A percentile compares a stretch with the other conserved stretches of the same genome.
phyloP scores from a whole-genome alignment of 2,113 vertebrate species.

The Engraulis encrasicolus region DNA sequence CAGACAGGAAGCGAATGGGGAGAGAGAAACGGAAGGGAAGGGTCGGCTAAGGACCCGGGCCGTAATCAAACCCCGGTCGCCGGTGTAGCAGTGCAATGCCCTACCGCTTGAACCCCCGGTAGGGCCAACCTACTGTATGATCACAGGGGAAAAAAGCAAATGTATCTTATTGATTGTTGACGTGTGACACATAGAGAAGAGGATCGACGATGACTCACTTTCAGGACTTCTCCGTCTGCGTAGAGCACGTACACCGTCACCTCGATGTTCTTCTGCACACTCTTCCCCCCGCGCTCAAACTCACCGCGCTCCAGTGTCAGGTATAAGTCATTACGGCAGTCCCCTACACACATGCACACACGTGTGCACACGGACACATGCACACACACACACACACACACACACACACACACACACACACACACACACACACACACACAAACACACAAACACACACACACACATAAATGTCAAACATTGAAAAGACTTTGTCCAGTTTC shows the following conservation, averaged over 20 bases:
- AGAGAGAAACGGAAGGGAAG: too few species aligned
- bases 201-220: constrained; percentile 80
- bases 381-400: background rate
- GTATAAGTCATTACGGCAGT: constrained; percentile 95
- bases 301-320: constrained; percentile 93
- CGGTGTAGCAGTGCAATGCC: too few species aligned
- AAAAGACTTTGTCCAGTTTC: too few species aligned
- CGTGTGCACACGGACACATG: background rate
- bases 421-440: too few species aligned
- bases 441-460: background rate
- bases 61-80: too few species aligned
- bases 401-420: background rate
- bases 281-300: constrained; percentile 97
- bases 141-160: too few species aligned
- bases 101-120: too few species aligned
- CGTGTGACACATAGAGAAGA: background rate
- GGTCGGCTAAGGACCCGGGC: too few species aligned
- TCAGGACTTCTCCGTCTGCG: constrained; percentile 91
- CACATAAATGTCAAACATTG: background rate
- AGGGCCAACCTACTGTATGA: too few species aligned
- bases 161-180: background rate
- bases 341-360: constrained; percentile 72
- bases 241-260: constrained; percentile 93
- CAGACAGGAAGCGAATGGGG: too few species aligned
- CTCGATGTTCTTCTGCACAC: constrained; percentile 98